Base-by-base conservation (phyloP, 2,113 vertebrate genomes). In the Urocitellus parryii region DNA sequence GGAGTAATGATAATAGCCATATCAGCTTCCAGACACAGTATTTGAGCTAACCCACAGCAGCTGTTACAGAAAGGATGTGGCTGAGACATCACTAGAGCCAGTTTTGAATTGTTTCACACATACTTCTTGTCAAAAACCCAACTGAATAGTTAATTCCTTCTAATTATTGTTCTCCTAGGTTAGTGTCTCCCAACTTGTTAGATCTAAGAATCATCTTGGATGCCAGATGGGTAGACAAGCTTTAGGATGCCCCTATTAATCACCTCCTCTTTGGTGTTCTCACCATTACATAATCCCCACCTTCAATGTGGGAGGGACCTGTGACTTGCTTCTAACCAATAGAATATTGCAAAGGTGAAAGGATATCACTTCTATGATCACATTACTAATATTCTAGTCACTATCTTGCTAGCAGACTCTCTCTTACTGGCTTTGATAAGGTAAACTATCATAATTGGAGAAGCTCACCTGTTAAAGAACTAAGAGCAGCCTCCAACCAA, bases 241-340 rank as follows among this genome's bases (percentile, higher is more conserved):
- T 88, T 61, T 68, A 61, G 70, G 42, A 37, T 78, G 42, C 1
- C 24, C 22, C 7, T 42, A 22, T 8, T 88, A 45, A 94, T 12
- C 51, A 29, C 48, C 11, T 72, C 29, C 37, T 87, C 56, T 27
- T n/a, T 94, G 51, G 22, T 51, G 70, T 34, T 88, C 20, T 70
- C n/a, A 24, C 39, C 39, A 8, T 29, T 72, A 29, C 85, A 8
- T 58, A 78, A 82, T 79, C 72, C 32, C 56, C 48, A 90, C 14
- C 29, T 53, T 74, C 42, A 5, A 48, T 79, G 16, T 45, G 67
- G 25, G 8, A 2, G 9, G 3, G 12, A 48, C 8, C 72, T 82
- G 9, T 87, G 56, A 74, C 76, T 82, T 92, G n/a, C 51, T 96
- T 92, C 63, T 76, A 73, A 79, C 56, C 37, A 80, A 34, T 17